Evolutionary conservation across 2,888 invertebrate genomes (phyloP).

Genomic region (Melangyna quadrimaculata): DNA sequence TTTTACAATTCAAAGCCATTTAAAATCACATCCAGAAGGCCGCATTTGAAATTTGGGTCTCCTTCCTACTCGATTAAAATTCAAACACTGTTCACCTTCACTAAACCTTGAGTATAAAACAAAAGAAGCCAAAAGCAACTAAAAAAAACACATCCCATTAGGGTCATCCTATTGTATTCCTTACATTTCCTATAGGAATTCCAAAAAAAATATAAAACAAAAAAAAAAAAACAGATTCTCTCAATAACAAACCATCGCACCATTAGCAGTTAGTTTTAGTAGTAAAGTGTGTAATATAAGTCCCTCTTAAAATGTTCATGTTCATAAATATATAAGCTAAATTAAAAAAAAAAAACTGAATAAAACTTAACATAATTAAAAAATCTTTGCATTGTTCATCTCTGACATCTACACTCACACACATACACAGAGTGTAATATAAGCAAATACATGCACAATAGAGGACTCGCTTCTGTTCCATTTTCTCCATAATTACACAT

Average conservation of each 20-base stretch:
- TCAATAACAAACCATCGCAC: conserved; percentile 53
- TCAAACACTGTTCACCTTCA: conserved; percentile 21
- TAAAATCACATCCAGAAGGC: not conserved
- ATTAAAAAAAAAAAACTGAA: conserved; percentile 18
- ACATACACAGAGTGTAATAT: conserved; percentile 15
- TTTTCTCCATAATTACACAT: conserved; percentile 71
- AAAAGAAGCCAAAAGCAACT: not conserved
- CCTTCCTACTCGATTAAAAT: conserved; percentile 13
- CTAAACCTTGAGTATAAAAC: conserved; percentile 6
- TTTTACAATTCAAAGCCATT: not conserved
- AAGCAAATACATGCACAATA: conserved; percentile 27
- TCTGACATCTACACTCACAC: conserved; percentile 14
- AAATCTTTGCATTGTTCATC: conserved; percentile 69
- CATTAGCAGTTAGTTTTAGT: conserved; percentile 57
- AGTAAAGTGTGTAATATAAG: not conserved
- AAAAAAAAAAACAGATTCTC: not conserved
- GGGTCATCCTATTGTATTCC: conserved; percentile 45
- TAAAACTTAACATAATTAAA: conserved; percentile 71
- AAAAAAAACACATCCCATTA: not conserved
- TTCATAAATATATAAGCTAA: not conserved
- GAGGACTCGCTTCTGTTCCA: conserved; percentile 60
- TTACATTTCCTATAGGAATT: conserved; percentile 31
- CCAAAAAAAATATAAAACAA: not conserved
- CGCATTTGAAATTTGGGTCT: conserved; percentile 2
- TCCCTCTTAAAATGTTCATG: conserved; percentile 41